Conservation (phyloP, 2,888 invertebrate species). For the Macrosiphum euphorbiae region DNA sequence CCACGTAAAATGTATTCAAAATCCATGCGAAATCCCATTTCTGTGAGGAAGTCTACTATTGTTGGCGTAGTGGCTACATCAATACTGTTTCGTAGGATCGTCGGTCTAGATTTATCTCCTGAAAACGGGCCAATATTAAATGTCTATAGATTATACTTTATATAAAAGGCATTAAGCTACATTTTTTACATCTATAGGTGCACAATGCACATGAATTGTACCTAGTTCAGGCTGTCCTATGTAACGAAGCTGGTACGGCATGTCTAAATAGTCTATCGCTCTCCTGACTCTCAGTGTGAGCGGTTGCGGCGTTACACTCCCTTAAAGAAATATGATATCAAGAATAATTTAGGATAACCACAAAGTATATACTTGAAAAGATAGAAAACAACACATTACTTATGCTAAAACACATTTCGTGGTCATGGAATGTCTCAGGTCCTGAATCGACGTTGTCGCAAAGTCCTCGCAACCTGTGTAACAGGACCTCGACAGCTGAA, state of each 20-base stretch:
- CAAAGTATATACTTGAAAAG: neutral
- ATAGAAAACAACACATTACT: slow-evolving; percentile 70
- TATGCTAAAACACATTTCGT: slow-evolving; percentile 90
- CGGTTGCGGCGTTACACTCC: slow-evolving; percentile 72
- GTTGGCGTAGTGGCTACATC: slow-evolving; percentile 93
- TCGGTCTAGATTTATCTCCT: slow-evolving; percentile 81
- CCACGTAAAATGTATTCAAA: slow-evolving; percentile 95
- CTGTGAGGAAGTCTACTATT: slow-evolving; percentile 90
- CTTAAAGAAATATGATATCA: slow-evolving; percentile 45
- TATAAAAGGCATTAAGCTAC: no score
- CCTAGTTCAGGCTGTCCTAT: slow-evolving; percentile 91
- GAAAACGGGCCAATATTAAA: slow-evolving; percentile 23
- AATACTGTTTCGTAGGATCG: slow-evolving; percentile 90
- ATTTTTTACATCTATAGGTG: no score
- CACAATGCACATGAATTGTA: slow-evolving; percentile 1
- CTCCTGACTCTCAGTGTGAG: slow-evolving; percentile 85
- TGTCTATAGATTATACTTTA: neutral
- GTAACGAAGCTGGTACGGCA: slow-evolving; percentile 91
- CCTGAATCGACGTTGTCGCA: slow-evolving; percentile 94
- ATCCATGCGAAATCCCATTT: slow-evolving; percentile 90
- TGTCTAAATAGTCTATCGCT: slow-evolving; percentile 82
- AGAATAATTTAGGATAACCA: neutral
- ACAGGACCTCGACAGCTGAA: slow-evolving; percentile 88
- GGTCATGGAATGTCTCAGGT: slow-evolving; percentile 92
- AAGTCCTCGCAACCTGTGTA: slow-evolving; percentile 89